Base-by-base conservation (phyloP, 2,888 invertebrate genomes). In the Malacosoma neustria region DNA sequence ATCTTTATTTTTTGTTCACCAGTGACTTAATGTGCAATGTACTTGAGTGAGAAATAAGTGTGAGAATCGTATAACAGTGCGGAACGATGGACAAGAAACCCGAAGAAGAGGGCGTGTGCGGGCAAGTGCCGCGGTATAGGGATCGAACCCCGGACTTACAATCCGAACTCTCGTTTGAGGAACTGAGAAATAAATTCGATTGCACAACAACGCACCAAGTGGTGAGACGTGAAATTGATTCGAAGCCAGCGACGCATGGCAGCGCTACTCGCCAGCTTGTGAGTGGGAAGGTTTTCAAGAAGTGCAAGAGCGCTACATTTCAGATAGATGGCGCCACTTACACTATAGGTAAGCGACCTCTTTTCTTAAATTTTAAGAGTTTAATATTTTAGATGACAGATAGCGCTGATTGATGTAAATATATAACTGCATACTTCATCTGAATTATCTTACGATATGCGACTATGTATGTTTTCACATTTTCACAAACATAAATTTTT, bases 281-380 rank as follows among this genome's bases (percentile, higher is more conserved):
- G 33, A 87, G 85, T 59, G 87, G 87, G 41, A 90, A 91, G 61
- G 72, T 91, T 44, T 91, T 92, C 79, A 92, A 91, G 86, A 94
- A 94, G 77, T 94, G 94, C 86, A 93, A 94, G 84, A 94, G 94
- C 72, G 94, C 94, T 36, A 94, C 94, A 43, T 94, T 94, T 73
- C 93, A 93, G 58, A 89, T 94, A 73, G 94, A 94, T 81, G 94
- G 94, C 67, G 93, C 93, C 50, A 93, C 93, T 48, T 94, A 94
- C 63, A 94, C 93, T 48, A 94, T 94, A 82, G 94, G 94, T 94
- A 84, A 88, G 89, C 81, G 22, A 3, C 22, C 5, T 22, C 22
- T 22, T 2, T 22, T 22, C 33, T 33, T 15, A 2, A 14, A 29
- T 22, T 34, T 33, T 15, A 2, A 14, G 29, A 6, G 29, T 11